Evolutionary conservation across 2,797 vertebrate genomes (phyloP), one percentile per base, ranked within the genome.

Genomic region (Pseudochaenichthys georgianus): DNA sequence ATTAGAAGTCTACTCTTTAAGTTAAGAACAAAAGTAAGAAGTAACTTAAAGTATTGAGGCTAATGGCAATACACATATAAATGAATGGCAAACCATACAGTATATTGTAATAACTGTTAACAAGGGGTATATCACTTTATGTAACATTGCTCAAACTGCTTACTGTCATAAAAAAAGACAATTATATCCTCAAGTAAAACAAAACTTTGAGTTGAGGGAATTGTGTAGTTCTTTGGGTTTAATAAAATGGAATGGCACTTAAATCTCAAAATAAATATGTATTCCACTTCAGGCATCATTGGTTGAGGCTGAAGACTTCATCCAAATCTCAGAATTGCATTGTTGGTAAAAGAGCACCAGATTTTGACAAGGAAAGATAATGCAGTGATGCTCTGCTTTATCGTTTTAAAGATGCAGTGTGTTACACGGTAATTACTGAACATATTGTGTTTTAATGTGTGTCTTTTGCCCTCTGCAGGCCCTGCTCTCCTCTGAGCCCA

Each of bases 401-500:
- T 28, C 28, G 28, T 28, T 28, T 28, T 28, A 4, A 28, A 4
- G 4, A 28, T 28, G 4, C 28, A 4, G 28, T 4, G 28, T 28
- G 28, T 28, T 28, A 28, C 28, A 28, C 3, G 28, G 28, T 28
- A 28, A 28, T 28, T 28, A 28, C 28, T 28, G 28, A 28, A 38
- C 8, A 38, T 61, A 11, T 28, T 68, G 8, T 38, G 31, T 58
- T 48, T 46, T 13, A 1, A 13, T 46, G 3, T 13, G 5, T 23
- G 43, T 42, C 9, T 2, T 53, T 1, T 58, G 13, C 0, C 11
- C 59, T 31, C 34, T 4, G 2, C 82, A 99, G 98, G 98, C 98
- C 46, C 93, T 99, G 71, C 93, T 99, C 74, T 97, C 97, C 62
- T 98, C 97, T 6, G 97, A 99, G 88, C 96, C 97, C 55, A 98